These are phyloP conservation scores for Sitta europaea DNA, from an alignment of 2,113 vertebrate genomes.

Conservation along the genomic window DNA sequence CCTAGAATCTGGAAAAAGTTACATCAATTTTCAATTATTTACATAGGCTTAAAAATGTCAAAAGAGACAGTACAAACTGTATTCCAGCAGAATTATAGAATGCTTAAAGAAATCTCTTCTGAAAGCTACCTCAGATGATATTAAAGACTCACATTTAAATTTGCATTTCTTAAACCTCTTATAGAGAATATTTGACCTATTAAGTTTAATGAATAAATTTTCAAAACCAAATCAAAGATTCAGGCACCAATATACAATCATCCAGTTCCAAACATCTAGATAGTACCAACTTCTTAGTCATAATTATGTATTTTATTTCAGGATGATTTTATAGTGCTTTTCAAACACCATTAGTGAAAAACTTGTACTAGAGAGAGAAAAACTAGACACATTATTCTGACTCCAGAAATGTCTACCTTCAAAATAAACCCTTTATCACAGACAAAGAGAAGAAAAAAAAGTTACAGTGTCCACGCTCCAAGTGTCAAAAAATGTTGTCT, in stretches of 20 bases:
- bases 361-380: not conserved
- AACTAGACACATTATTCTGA: not conserved
- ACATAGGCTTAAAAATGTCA: not conserved
- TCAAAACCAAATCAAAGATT: not conserved
- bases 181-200: not conserved
- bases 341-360: not conserved
- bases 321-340: not conserved
- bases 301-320: not conserved
- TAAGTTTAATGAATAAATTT: not conserved
- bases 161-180: not conserved
- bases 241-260: not conserved
- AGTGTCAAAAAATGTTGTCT: not conserved
- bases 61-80: not conserved
- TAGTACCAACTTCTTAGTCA: not conserved
- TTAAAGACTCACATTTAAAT: not conserved
- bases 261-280: not conserved
- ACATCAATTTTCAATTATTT: not conserved
- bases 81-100: not conserved
- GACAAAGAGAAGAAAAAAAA: not conserved
- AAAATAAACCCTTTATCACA: not conserved
- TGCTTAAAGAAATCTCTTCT: not conserved
- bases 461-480: not conserved
- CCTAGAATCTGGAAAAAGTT: not conserved
- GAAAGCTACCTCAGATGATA: not conserved
- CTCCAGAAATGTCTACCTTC: not conserved